Conservation (phyloP, 2,113 vertebrate species). For the Sphyrna mokarran region DNA sequence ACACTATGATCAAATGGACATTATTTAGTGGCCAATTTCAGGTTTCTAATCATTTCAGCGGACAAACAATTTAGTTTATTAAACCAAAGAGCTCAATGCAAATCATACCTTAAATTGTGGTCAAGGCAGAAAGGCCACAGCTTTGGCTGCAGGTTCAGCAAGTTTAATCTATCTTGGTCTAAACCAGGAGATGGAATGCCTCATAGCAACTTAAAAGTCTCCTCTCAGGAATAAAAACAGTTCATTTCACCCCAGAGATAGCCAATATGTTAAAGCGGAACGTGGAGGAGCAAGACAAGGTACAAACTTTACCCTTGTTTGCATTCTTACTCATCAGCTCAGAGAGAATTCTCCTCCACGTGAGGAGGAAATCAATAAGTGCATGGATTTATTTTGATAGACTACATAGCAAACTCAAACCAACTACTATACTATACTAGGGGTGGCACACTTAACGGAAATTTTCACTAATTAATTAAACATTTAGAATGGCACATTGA, state of each 20-base stretch:
- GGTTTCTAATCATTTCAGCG: neutral
- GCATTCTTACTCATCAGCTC: neutral
- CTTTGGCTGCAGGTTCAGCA: neutral
- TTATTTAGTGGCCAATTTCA: neutral
- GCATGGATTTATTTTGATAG: neutral
- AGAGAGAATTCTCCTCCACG: neutral
- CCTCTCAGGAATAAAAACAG: neutral
- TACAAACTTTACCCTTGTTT: neutral
- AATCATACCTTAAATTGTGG: neutral
- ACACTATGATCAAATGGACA: neutral
- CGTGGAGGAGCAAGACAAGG: neutral
- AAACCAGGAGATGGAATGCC: neutral
- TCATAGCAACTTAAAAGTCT: neutral
- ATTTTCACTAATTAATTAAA: constrained; percentile 1
- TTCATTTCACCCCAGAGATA: neutral
- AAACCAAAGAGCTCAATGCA: neutral
- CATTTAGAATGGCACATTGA: neutral
- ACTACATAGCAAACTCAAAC: constrained; percentile 1
- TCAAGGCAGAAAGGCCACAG: neutral
- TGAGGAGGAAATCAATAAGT: neutral
- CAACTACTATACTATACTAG: constrained; percentile 8
- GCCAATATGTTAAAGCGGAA: neutral
- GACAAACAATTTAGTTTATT: neutral
- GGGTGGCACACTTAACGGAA: neutral
- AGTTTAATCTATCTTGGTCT: neutral